These are phyloP conservation scores for Pituophis catenifer DNA, from an alignment of 2,113 vertebrate species.

Conservation along the genomic window DNA sequence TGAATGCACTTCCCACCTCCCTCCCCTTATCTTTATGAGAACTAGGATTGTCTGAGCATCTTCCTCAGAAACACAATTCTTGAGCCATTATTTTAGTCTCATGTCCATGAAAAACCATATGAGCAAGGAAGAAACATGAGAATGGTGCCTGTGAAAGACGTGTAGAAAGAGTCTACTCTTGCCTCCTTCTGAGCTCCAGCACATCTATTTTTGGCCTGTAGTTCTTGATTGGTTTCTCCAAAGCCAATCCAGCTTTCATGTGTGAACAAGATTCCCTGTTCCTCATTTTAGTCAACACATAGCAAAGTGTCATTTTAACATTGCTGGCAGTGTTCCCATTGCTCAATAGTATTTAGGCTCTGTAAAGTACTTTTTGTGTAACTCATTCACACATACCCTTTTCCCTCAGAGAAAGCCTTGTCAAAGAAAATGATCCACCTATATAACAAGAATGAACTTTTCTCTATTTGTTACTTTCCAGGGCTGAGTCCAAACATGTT, in stretches of 20 bases:
- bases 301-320: neutral
- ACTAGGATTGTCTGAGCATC: neutral
- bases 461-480: conserved; percentile 37
- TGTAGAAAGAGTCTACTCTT: neutral
- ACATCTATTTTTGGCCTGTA: neutral
- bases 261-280: neutral
- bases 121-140: neutral
- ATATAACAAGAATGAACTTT: conserved; percentile 1
- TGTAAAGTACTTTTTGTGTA: neutral
- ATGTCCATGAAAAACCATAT: neutral
- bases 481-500: conserved; percentile 31
- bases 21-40: neutral
- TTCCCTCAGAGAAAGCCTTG: conserved; percentile 14
- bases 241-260: neutral
- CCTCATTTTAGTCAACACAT: conserved; percentile 18
- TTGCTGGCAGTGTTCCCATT: neutral
- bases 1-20: neutral
- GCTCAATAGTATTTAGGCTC: neutral
- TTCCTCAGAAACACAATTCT: neutral
- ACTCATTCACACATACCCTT: neutral
- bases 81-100: neutral
- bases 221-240: neutral
- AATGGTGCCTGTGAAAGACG: neutral
- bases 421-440: conserved; percentile 28
- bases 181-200: neutral